A percentile compares a stretch with the other conserved stretches of the same genome.
phyloP scores from a whole-genome alignment of 2,113 vertebrate genomes.

The Blennius ocellaris region DNA sequence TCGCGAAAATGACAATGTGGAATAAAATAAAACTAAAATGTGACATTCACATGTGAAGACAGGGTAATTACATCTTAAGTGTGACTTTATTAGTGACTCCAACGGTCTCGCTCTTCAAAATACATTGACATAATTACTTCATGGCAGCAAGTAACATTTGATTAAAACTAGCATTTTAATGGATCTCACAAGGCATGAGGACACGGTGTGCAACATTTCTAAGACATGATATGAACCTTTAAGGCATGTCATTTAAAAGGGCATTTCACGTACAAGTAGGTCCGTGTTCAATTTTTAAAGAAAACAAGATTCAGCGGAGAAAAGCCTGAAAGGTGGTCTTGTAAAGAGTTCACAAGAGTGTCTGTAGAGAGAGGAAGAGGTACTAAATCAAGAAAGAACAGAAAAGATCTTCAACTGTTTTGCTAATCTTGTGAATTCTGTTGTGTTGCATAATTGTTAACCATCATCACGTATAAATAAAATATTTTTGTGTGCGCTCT shows the following conservation, averaged over 20 bases:
- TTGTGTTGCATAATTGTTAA: background rate
- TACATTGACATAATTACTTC: constrained; percentile 36
- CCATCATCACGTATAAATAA: background rate
- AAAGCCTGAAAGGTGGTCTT: constrained; percentile 29
- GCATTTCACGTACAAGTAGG: constrained; percentile 41
- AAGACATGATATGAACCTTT: constrained; percentile 37
- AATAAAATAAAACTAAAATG: constrained; percentile 10
- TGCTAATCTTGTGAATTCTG: background rate
- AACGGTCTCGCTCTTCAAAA: constrained; percentile 33
- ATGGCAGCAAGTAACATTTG: constrained; percentile 25
- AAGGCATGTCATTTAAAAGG: constrained; percentile 54
- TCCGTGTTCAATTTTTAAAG: constrained; percentile 17
- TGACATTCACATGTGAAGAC: constrained; percentile 36
- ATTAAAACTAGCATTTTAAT: constrained; percentile 26
- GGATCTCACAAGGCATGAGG: constrained; percentile 39
- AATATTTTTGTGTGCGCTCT: too few relatives aligned
- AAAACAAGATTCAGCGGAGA: constrained; percentile 26
- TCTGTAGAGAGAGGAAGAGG: constrained; percentile 15
- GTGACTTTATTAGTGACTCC: constrained; percentile 52
- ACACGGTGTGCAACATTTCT: constrained; percentile 30
- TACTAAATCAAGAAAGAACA: constrained; percentile 17
- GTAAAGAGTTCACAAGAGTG: background rate
- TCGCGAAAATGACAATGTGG: background rate
- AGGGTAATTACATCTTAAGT: constrained; percentile 2
- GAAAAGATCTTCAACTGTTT: constrained; percentile 15